Percentiles rank a stretch among this genome's conserved stretches.
These are phyloP conservation scores for Cotesia congregata DNA, from an alignment of 2,888 invertebrate species.

Conservation along the genomic window DNA sequence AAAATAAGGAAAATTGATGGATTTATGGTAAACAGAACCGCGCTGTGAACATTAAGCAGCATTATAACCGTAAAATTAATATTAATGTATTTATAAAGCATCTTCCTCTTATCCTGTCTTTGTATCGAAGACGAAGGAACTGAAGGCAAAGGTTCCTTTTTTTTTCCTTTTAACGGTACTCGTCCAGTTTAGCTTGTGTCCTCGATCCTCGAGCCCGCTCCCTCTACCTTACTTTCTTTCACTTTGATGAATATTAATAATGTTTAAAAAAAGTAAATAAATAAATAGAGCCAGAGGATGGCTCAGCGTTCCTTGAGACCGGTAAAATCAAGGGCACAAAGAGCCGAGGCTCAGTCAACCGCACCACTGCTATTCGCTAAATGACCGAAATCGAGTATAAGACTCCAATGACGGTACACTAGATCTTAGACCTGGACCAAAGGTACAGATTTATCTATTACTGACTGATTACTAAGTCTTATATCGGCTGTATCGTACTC, in stretches of 20 bases:
- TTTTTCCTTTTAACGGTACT: conserved; percentile 16
- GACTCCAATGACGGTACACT: conserved; percentile 16
- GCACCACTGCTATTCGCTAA: not conserved
- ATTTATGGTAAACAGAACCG: not conserved
- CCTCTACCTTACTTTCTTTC: conserved; percentile 40
- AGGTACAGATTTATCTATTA: conserved; percentile 42
- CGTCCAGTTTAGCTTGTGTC: conserved; percentile 47
- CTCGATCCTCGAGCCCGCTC: conserved; percentile 56
- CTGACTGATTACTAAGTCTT: conserved; percentile 23
- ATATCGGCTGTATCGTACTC: not conserved
- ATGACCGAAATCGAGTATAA: not conserved
- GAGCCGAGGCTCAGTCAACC: conserved; percentile 29
- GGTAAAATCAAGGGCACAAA: conserved; percentile 28
- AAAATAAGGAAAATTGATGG: not conserved
- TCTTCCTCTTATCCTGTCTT: not conserved
- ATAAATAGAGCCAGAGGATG: not conserved
- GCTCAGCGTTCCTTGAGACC: not conserved
- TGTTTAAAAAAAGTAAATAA: conserved; percentile 13
- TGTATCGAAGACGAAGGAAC: not conserved
- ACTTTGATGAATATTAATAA: conserved; percentile 56
- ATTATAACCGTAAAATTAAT: conserved; percentile 26
- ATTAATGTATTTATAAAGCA: not conserved
- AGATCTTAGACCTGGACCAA: conserved; percentile 36
- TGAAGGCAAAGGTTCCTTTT: not conserved
- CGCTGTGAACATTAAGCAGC: not conserved